These are phyloP conservation scores for Cossypha dichroa DNA, from an alignment of 2,797 vertebrate genomes.

Conservation along the genomic window DNA sequence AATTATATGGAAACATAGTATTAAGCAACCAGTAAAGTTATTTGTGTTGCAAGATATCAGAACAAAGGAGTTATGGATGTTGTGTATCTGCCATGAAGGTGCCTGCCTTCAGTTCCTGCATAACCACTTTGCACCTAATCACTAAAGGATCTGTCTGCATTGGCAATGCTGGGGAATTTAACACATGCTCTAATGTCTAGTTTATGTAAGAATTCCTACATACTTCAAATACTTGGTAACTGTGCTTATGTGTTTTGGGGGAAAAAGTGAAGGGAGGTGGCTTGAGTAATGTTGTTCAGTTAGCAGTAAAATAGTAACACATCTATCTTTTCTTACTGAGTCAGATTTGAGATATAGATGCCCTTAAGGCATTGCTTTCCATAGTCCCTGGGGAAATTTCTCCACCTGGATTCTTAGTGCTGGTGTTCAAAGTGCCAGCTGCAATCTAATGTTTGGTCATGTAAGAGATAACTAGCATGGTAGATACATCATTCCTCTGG, in stretches of 20 bases:
- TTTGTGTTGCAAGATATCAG: not conserved
- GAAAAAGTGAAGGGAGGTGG: not conserved
- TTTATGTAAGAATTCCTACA: not conserved
- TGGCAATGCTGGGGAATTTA: not conserved
- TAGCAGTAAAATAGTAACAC: not conserved
- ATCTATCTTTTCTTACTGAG: not conserved
- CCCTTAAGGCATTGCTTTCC: not conserved
- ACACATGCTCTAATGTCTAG: not conserved
- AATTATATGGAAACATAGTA: not conserved
- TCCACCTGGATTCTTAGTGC: not conserved
- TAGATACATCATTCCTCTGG: rapidly evolving
- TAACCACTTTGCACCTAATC: not conserved
- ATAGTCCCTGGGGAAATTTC: not conserved
- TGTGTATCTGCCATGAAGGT: not conserved
- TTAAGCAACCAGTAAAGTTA: not conserved
- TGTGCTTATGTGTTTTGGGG: not conserved
- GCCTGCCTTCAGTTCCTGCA: not conserved
- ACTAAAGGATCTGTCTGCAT: rapidly evolving
- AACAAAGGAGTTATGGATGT: not conserved
- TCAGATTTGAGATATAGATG: not conserved
- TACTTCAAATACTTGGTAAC: not conserved
- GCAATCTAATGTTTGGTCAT: not conserved
- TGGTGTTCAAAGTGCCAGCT: not conserved
- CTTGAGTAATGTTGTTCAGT: not conserved
- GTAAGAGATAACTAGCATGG: not conserved